Base-by-base conservation (phyloP, 30 jellyfish, hydroid and myxozoan genomes). In the Aurelia sp. region DNA sequence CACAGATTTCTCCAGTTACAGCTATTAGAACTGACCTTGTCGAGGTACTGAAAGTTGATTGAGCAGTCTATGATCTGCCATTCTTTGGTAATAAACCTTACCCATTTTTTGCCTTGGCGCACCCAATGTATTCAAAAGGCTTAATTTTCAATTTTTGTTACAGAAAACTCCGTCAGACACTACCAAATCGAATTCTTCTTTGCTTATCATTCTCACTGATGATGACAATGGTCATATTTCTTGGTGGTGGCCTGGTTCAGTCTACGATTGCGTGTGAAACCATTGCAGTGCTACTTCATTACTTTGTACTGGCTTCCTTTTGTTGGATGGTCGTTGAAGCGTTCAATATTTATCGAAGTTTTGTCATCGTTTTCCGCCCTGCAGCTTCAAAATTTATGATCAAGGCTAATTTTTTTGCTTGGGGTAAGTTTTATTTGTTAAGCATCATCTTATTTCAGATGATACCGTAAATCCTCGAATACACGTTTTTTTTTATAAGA, bases 251-350 rank as follows among this genome's bases (percentile, higher is more conserved):
- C 62, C 70, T 62, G 13, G 16, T 50, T 18, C 13, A n/a, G 17
- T 16, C 67, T 6, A 19, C 62, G 21, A 79, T 20, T 12, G 80
- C 61, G 0, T 79, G 89, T 23, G 40, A 50, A 48, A 31, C 66
- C 15, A 31, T 79, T 13, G 78, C 89, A 10, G 80, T 57, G 21
- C 62, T 65, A 19, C 53, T 79, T 70, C 89, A 79, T 41, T 79
- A 62, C 81, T 63, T 65, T 31, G 80, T 79, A 11, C n/a, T 79
- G 37, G 47, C 79, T 20, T 9, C 89, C 44, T 79, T 79, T 33
- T 62, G 76, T 48, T 79, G 89, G 89, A 79, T 59, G 73, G 89
- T 50, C 15, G 89, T 79, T 9, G 89, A 79, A 79, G 89, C 79
- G 3, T 31, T 31, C 71, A 79, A 79, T 31, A 48, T 79, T 8